Evolutionary conservation across 2,797 vertebrate species (phyloP), one percentile per base, ranked within the genome.

Genomic region (Bufotes viridis): DNA sequence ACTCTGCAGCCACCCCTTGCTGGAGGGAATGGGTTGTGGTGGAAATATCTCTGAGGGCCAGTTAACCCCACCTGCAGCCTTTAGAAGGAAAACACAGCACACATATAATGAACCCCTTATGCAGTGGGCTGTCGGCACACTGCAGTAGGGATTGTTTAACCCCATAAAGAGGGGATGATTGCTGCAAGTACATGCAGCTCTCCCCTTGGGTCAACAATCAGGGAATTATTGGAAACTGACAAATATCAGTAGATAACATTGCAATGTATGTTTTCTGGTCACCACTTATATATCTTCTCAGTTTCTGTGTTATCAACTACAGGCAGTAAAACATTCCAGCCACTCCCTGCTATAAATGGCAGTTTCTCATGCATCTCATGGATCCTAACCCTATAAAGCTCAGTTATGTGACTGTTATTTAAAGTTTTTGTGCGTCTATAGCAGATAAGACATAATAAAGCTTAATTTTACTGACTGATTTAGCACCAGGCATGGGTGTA

Each of bases 281-380:
- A 18, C 24, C 51, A 57, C 17, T 14, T 29, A 15, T 72, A 8
- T n/a, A 7, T 42, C 29, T 42, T 58, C 7, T 74, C 15, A 20
- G 20, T 61, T 84, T 84, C 55, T 84, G 29, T 84, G 55, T 75
- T 84, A 49, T 76, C 57, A 61, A 13, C 22, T 76, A 12, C 14
- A 53, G 10, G 7, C 18, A 29, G 61, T 72, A 75, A 29, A 17
- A 42, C 26, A 55, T 79, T 86, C 76, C 76, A 69, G 63, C 49
- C 76, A 18, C 84, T 78, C 84, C 84, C 76, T 78, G 17, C 26
- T 86, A 58, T 78, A 57, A 79, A 78, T 86, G 18, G 7, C 76
- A 55, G 49, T 12, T 22, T 86, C 51, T 55, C 63, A 80, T 80
- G 76, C 84, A 24, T 61, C 53, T 87, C 61, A 72, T 11, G 34